Base-by-base conservation (phyloP, 2,888 invertebrate species). In the Diachrysia chrysitis region DNA sequence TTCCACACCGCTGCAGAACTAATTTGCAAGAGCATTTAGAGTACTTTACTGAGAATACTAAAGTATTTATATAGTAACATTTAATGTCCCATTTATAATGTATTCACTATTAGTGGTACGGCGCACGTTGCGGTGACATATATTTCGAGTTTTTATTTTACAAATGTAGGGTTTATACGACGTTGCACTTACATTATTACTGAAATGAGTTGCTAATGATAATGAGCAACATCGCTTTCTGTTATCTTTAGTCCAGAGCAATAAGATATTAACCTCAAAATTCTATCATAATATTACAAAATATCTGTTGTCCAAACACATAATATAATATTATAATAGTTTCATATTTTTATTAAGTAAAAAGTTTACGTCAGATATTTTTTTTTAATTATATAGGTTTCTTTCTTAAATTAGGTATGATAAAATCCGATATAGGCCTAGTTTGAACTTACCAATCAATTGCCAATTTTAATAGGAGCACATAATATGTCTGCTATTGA, bases 11-110 rank as follows among this genome's bases (percentile, higher is more conserved):
- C 37, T 60, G 55, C 75, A 70, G 66, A 64, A 75, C 72, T 81
- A 71, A 81, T 78, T 72, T 73, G 63, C 63, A 64, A 63, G 68
- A 72, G 59, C 61, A 69, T 81, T 78, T 67, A 66, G 57, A 69
- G 51, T 58, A 63, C 62, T 68, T 64, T 51, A 57, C 59, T 35
- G 66, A 78, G 67, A 78, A 78, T 75, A 59, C 61, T 65, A 25
- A 71, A 72, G 72, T 75, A 78, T 78, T 78, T 78, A 66, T 60
- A 58, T 66, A 64, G 46, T 70, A 64, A 66, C 63, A 66, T 65
- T 70, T 64, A 66, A 72, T 66, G 69, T 58, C 58, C 63, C 66
- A 65, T 68, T 66, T 68, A 71, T 70, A 71, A 75, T 75, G 74
- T 66, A 78, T 81, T 29, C 51, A 42, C 59, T 60, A 57, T 66